Evolutionary conservation across 2,113 vertebrate genomes (phyloP), one percentile per base, ranked within the genome.

Genomic region (Petaurus breviceps): DNA sequence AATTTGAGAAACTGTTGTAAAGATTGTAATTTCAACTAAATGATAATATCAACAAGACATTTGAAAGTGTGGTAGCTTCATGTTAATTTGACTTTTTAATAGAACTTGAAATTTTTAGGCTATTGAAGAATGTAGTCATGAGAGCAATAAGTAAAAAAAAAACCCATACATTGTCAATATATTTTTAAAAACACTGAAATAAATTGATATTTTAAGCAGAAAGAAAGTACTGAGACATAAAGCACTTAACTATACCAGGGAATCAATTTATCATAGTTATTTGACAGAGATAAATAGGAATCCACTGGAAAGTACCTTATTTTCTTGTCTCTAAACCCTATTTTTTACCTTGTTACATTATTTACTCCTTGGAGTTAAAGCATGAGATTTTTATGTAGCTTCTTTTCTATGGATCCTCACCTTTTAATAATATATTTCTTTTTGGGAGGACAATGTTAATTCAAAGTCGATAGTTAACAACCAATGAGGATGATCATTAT

Each of bases 391-490:
- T 77, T 97, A 95, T 91, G 91, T 96, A 95, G 51, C 26, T 90
- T 46, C 23, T 97, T 50, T 93, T 91, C 23, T 96, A 95, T 96
- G 94, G 90, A 92, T 91, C 95, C 91, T 95, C 94, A 77, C 93
- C 54, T 96, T 90, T 95, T 96, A 95, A 97, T 93, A 98, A 97
- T 97, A 96, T 98, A 96, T 97, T 95, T 96, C 97, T 95, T 61
- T 98, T 98, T 53, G 84, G 19, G 52, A 2, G 52, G 3, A 24
- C 89, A 95, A 97, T 95, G 94, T 94, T 98, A 95, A 95, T 97
- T 97, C 95, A 96, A 98, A 98, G 94, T 98, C 97, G 25, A 94
- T 16, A 95, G 50, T 95, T 93, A 95, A 84, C 26, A 57, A 37
- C 31, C 52, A 95, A 91, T 37, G 6, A 57, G 37, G 77, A 94